Conservation (phyloP, 2,888 invertebrate species). For the Hirtodrosophila histrioides region DNA sequence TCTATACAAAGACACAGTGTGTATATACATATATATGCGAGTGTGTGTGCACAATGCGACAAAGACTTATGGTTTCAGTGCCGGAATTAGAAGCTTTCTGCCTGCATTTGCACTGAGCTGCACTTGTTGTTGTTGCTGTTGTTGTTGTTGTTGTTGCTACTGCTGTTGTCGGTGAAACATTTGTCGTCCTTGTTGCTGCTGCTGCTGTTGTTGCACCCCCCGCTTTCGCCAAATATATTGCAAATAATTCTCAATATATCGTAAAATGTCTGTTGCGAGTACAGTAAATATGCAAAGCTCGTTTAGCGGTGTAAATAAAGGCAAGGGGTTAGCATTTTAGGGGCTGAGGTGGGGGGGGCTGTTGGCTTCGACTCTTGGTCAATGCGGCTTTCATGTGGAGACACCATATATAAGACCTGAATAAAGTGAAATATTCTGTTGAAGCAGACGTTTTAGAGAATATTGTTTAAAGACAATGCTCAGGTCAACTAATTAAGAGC, state of each 20-base stretch:
- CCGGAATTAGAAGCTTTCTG: constrained; percentile 80
- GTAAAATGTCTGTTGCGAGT: constrained; percentile 79
- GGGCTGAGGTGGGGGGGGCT: constrained; percentile 2
- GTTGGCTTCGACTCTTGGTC: constrained; percentile 43
- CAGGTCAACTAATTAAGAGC: constrained; percentile 53
- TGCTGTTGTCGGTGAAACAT: constrained; percentile 71
- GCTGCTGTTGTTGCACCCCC: constrained; percentile 33
- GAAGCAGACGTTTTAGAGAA: not conserved
- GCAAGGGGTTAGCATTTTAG: not conserved
- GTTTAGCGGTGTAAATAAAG: constrained; percentile 73
- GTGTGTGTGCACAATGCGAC: constrained; percentile 70
- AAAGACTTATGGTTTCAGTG: constrained; percentile 81
- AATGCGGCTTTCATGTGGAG: constrained; percentile 25
- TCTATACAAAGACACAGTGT: constrained; percentile 21
- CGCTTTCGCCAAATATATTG: constrained; percentile 76
- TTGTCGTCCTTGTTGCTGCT: constrained; percentile 80
- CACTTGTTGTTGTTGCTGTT: constrained; percentile 52
- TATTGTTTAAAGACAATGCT: constrained; percentile 42
- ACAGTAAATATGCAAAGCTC: constrained; percentile 80
- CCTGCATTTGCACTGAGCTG: constrained; percentile 75
- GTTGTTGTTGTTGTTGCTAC: constrained; percentile 49
- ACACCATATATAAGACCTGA: not conserved
- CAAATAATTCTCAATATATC: constrained; percentile 81
- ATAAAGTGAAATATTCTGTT: constrained; percentile 33
- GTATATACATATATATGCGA: constrained; percentile 8